A percentile compares a stretch with the other conserved stretches of the same genome.
Evolutionary conservation across 2,797 vertebrate species (phyloP).

Genomic region (Mormyrus hasselquistii): DNA sequence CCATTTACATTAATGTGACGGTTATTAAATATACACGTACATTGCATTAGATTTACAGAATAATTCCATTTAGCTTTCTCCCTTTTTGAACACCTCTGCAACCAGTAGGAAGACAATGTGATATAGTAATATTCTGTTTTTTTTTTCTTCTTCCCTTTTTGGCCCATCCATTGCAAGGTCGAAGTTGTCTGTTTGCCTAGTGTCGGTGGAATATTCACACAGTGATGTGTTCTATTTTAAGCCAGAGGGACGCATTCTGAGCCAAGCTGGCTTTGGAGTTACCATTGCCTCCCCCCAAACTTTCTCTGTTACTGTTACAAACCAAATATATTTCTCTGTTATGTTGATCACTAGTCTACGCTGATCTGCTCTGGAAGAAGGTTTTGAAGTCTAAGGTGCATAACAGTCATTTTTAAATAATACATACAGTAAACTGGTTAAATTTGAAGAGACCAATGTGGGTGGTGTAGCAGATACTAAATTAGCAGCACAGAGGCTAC

Average conservation of each 20-base stretch:
- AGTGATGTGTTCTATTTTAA: neutral
- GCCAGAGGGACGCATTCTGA: neutral
- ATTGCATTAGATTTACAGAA: neutral
- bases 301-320: neutral
- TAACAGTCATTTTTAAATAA: neutral
- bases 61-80: neutral
- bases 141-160: neutral
- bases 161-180: neutral
- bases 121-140: neutral
- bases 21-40: neutral
- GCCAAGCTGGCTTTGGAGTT: neutral
- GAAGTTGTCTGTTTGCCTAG: slow-evolving; percentile 4
- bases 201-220: neutral
- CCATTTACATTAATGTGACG: neutral
- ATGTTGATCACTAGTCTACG: neutral
- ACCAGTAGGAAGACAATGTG: neutral
- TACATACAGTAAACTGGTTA: neutral
- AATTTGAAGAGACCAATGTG: too few relatives aligned
- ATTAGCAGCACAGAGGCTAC: too few relatives aligned
- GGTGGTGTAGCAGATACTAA: too few relatives aligned
- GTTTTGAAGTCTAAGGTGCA: neutral
- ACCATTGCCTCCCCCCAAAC: neutral
- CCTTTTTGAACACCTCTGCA: neutral
- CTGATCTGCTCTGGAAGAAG: neutral
- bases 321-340: neutral